Percentiles rank a stretch among this genome's conserved stretches.
phyloP scores from a whole-genome alignment of 2,888 invertebrate genomes.

The Anoplius nigerrimus region DNA sequence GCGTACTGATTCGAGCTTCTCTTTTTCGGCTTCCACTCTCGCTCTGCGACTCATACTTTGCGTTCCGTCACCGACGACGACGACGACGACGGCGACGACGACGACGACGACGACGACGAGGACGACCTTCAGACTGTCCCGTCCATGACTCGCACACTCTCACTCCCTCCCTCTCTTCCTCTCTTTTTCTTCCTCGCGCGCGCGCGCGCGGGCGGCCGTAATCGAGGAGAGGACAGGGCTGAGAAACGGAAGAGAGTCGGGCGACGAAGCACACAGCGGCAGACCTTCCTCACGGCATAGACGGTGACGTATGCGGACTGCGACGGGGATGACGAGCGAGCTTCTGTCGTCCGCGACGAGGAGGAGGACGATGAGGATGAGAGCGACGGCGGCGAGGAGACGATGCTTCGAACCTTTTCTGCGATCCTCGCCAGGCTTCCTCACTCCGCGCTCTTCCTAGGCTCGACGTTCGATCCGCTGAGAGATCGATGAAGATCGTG shows the following conservation, averaged over 20 bases:
- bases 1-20: not conserved
- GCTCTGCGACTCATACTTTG: slow-evolving; percentile 21
- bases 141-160: slow-evolving; percentile 3
- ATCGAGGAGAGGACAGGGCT: slow-evolving; percentile 7
- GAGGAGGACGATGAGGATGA: slow-evolving; percentile 1
- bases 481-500: slow-evolving; percentile 1
- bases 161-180: not conserved
- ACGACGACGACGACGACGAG: not conserved
- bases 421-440: not conserved
- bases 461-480: not conserved
- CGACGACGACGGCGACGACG: not conserved
- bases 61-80: slow-evolving; percentile 23
- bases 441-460: not conserved
- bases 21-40: not conserved
- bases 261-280: too few relatives aligned
- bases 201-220: slow-evolving; percentile 26
- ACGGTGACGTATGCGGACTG: too few relatives aligned
- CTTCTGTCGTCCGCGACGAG: not conserved
- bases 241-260: slow-evolving; percentile 26
- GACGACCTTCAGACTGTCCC: slow-evolving; percentile 11
- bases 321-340: not conserved
- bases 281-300: too few relatives aligned
- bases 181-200: slow-evolving; percentile 12
- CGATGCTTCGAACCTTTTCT: not conserved
- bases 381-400: not conserved